Percentiles rank a stretch among this genome's conserved stretches.
Conservation (phyloP, 2,888 invertebrate genomes). For the Branchipolynoe longqiensis region DNA sequence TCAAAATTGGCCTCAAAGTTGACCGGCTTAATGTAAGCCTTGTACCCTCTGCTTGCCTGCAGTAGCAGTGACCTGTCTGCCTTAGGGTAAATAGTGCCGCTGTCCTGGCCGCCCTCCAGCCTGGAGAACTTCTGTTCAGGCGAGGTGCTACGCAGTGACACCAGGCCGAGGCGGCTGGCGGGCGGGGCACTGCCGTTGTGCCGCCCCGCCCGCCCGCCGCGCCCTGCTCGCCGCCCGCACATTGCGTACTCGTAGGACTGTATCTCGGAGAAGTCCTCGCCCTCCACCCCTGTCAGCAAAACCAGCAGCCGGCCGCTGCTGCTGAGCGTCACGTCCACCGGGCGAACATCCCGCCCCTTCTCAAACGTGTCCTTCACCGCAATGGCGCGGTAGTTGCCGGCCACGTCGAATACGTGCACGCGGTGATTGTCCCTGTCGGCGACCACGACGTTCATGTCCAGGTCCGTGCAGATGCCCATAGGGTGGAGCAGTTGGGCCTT, state of each 20-base stretch:
- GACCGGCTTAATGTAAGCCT: conserved; percentile 1
- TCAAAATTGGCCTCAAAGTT: conserved; percentile 47
- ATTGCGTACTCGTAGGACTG: conserved; percentile 6
- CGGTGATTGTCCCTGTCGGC: conserved; percentile 77
- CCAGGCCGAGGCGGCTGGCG: background rate
- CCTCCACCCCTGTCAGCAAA: conserved; percentile 48
- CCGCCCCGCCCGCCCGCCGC: background rate
- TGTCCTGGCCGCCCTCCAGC: too few relatives aligned
- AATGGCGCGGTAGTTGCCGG: conserved; percentile 71
- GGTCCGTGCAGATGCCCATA: conserved; percentile 74
- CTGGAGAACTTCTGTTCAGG: conserved; percentile 10
- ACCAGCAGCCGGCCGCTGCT: conserved; percentile 47
- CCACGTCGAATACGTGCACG: conserved; percentile 74
- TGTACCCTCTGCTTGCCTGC: background rate
- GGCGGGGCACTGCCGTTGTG: conserved; percentile 15
- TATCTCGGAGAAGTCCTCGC: conserved; percentile 56
- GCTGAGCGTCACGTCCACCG: conserved; percentile 74
- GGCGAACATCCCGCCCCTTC: conserved; percentile 72
- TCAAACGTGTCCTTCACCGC: conserved; percentile 71
- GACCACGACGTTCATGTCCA: conserved; percentile 74
- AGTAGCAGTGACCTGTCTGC: background rate
- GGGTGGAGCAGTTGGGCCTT: conserved; percentile 73
- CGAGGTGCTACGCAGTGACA: background rate
- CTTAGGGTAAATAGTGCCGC: too few relatives aligned
- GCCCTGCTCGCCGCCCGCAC: background rate